Conservation (phyloP, 2,113 vertebrate species). For the Cyanistes caeruleus region DNA sequence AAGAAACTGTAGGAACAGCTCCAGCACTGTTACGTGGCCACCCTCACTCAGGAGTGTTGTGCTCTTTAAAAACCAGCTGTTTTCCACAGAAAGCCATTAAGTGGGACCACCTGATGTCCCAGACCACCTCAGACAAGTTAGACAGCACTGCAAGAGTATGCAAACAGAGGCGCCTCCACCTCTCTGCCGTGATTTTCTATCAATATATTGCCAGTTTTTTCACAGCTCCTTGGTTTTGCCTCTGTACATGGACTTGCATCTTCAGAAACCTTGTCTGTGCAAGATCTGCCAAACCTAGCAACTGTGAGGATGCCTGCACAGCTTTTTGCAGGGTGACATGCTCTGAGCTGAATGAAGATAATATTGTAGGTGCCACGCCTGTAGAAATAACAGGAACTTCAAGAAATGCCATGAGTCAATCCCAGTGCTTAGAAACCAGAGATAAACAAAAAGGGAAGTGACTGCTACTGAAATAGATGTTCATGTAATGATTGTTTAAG, state of each 20-base stretch:
- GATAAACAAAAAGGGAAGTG: background rate
- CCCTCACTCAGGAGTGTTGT: background rate
- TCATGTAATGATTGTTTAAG: background rate
- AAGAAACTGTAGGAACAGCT: background rate
- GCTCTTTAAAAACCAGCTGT: background rate
- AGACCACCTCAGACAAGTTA: background rate
- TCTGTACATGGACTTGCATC: background rate
- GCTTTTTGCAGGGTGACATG: background rate
- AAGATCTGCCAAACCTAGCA: background rate
- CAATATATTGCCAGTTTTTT: background rate
- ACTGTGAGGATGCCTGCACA: background rate
- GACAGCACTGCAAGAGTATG: background rate
- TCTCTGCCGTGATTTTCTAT: rapidly evolving
- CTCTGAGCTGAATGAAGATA: background rate
- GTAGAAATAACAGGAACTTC: background rate
- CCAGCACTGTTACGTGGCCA: background rate
- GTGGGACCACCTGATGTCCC: background rate
- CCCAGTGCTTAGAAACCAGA: background rate
- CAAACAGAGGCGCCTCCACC: background rate
- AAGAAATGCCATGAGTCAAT: background rate
- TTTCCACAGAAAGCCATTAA: background rate
- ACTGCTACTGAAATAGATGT: background rate
- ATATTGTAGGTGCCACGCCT: background rate
- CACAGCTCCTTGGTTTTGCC: background rate
- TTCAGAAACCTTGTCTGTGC: background rate